Conservation (phyloP, 2,888 invertebrate species). For the Drosophila yooni region DNA sequence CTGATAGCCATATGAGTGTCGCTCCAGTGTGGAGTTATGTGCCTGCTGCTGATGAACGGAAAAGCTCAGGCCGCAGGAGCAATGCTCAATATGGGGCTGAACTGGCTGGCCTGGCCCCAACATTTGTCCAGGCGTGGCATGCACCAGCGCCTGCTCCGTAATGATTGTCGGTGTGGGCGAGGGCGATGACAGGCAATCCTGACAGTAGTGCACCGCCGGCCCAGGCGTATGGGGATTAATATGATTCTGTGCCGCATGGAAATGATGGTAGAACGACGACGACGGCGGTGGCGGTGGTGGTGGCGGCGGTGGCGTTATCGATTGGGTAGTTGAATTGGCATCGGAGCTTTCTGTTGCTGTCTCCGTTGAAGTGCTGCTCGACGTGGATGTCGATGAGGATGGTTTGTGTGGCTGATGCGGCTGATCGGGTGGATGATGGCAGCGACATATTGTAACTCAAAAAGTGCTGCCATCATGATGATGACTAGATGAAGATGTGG, state of each 20-base stretch:
- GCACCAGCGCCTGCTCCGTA: slow-evolving; percentile 79
- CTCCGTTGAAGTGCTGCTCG: slow-evolving; percentile 61
- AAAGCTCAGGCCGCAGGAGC: slow-evolving; percentile 80
- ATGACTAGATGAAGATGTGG: slow-evolving; percentile 60
- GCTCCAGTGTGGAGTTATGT: slow-evolving; percentile 42
- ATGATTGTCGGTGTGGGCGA: slow-evolving; percentile 79
- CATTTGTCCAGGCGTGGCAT: slow-evolving; percentile 58
- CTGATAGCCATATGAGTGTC: slow-evolving; percentile 33
- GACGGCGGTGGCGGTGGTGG: slow-evolving; percentile 56
- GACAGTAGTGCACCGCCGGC: slow-evolving; percentile 62
- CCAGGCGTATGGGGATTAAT: slow-evolving; percentile 39
- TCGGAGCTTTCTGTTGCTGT: slow-evolving; percentile 63
- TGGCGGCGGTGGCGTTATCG: slow-evolving; percentile 61
- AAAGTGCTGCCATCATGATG: slow-evolving; percentile 83
- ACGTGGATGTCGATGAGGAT: slow-evolving; percentile 70
- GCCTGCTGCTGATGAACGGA: slow-evolving; percentile 63
- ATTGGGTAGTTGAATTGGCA: slow-evolving; percentile 66
- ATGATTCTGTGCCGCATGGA: slow-evolving; percentile 38
- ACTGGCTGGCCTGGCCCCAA: slow-evolving; percentile 30
- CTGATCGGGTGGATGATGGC: slow-evolving; percentile 80
- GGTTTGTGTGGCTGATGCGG: slow-evolving; percentile 75
- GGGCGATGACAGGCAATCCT: slow-evolving; percentile 75
- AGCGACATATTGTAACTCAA: slow-evolving; percentile 84
- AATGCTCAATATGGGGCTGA: slow-evolving; percentile 75
- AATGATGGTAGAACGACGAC: slow-evolving; percentile 42